Evolutionary conservation across 2,888 invertebrate genomes (phyloP), one percentile per base, ranked within the genome.

Genomic region (Cheilosia vulpina): DNA sequence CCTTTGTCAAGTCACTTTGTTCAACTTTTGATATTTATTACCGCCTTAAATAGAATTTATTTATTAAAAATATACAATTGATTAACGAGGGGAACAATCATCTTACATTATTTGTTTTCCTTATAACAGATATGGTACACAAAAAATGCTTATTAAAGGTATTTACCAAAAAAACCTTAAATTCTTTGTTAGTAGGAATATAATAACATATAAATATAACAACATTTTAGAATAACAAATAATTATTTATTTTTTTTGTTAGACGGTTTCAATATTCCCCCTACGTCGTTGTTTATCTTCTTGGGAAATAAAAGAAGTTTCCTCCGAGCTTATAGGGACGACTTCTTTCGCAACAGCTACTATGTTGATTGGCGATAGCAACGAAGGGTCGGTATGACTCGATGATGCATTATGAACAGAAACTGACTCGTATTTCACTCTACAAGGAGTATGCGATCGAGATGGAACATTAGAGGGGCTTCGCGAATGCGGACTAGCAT

Each of bases 241-340:
- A 2, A 4, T 4, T 13, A 4, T 19, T 19, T 24, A 15, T 52
- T 15, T 24, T 2, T 13, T 41, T 17, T 45, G 21, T 87, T 93
- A 94, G 87, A 94, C 93, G 77, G 93, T 93, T 92, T 94, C 93
- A 87, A 93, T 91, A 45, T 89, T 89, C n/a, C 93, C 93, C 78
- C 91, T 93, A 43, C 91, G 92, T 76, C 89, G 88, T 66, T 89
- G 88, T 34, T 93, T 93, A 85, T 94, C 93, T 80, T 92, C 92
- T 66, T 93, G 31, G 92, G 95, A 95, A 83, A 96, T 96, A 90
- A 96, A 96, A 0, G 96, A 96, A 0, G 96, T 96, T 89, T 96
- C 96, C 90, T 95, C 96, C 0, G 96, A 96, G n/a, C 90, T 92
- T 17, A 88, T 87, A 34, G 84, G 87, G 24, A 89, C 58, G 17